Percentiles rank a stretch among this genome's conserved stretches.
Evolutionary conservation across 2,113 vertebrate genomes (phyloP).

Genomic region (Motacilla tschutschensis): DNA sequence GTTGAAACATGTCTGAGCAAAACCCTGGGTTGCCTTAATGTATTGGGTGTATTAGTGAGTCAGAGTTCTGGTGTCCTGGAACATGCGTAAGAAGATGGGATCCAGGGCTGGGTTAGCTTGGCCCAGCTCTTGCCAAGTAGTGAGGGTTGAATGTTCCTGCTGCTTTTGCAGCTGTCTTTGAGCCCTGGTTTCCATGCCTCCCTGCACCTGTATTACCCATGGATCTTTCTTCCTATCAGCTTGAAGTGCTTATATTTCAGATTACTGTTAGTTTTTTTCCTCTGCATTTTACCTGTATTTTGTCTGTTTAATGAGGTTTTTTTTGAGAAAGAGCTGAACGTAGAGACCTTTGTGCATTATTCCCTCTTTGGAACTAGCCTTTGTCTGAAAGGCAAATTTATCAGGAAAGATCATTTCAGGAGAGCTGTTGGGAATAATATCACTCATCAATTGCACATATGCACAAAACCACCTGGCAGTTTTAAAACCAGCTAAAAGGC

Average conservation of each 20-base stretch:
- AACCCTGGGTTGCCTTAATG: background rate
- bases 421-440: background rate
- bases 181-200: background rate
- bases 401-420: background rate
- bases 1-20: slow-evolving; percentile 27
- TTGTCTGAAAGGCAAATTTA: background rate
- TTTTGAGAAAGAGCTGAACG: background rate
- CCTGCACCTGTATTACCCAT: background rate
- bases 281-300: background rate
- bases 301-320: background rate
- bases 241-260: background rate
- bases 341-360: background rate
- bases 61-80: background rate
- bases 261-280: background rate
- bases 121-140: background rate
- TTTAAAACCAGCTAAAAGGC: background rate
- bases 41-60: background rate
- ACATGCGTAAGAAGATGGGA: background rate
- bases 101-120: background rate
- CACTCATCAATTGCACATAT: background rate
- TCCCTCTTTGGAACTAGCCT: background rate
- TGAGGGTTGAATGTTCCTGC: background rate
- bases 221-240: background rate
- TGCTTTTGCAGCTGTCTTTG: background rate
- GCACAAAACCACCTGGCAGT: background rate